These are phyloP conservation scores for Eleutherodactylus coqui DNA, from an alignment of 2,797 vertebrate genomes.

Conservation along the genomic window DNA sequence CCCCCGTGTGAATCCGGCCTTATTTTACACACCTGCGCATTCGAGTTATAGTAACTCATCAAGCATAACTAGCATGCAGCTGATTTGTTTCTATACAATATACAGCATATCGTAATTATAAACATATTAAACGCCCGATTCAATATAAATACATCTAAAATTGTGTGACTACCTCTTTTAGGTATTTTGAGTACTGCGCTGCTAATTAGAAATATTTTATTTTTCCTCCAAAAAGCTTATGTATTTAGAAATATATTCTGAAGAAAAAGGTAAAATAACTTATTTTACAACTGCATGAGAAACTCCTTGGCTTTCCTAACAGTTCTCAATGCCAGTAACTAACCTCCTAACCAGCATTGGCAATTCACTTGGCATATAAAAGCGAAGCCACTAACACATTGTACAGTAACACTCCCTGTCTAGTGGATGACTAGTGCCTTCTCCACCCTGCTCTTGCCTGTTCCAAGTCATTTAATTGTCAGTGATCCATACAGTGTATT, in stretches of 20 bases:
- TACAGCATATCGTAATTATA: too few species aligned
- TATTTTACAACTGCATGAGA: slow-evolving; percentile 35
- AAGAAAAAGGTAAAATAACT: slow-evolving; percentile 52
- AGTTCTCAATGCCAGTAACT: slow-evolving; percentile 23
- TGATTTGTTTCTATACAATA: not conserved
- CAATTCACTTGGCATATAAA: slow-evolving; percentile 45
- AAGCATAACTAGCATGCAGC: not conserved
- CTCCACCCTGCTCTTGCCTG: slow-evolving; percentile 41
- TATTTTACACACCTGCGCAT: too few species aligned
- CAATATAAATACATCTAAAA: not conserved
- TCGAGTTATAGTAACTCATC: too few species aligned
- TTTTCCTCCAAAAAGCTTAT: slow-evolving; percentile 49
- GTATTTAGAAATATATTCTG: slow-evolving; percentile 50
- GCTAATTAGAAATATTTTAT: slow-evolving; percentile 22
- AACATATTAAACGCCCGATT: not conserved
- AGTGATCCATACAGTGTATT: not conserved
- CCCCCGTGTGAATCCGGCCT: too few species aligned
- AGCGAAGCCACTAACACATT: slow-evolving; percentile 32
- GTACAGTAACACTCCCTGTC: slow-evolving; percentile 47
- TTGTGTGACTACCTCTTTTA: not conserved
- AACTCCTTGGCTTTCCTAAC: slow-evolving; percentile 34
- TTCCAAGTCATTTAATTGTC: slow-evolving; percentile 42
- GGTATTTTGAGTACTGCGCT: not conserved
- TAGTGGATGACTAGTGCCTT: slow-evolving; percentile 47
- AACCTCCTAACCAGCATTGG: slow-evolving; percentile 29